phyloP scores from a whole-genome alignment of 2,888 invertebrate genomes.

The Pogonocherus hispidulus region DNA sequence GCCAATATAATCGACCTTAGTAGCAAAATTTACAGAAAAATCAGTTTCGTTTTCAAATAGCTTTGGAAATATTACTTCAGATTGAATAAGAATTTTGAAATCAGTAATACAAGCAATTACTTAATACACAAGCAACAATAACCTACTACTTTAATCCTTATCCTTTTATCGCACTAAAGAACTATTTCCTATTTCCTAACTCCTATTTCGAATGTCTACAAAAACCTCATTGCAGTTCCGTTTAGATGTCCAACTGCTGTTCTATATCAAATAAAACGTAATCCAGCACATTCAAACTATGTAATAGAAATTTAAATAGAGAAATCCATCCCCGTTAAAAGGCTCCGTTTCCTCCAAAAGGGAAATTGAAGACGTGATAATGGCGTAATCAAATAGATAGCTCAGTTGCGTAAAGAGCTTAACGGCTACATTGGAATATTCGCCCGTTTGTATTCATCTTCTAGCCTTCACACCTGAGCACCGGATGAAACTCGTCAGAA shows the following conservation, averaged over 20 bases:
- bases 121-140: too few species aligned
- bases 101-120: too few species aligned
- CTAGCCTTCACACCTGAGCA: slow-evolving; percentile 17
- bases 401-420: slow-evolving; percentile 28
- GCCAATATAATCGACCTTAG: too few species aligned
- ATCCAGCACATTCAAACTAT: background rate
- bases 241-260: background rate
- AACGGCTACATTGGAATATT: slow-evolving; percentile 12
- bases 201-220: too few species aligned
- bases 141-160: too few species aligned
- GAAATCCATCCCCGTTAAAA: background rate
- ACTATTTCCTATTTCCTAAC: too few species aligned
- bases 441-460: slow-evolving; percentile 23
- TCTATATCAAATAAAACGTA: background rate
- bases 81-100: too few species aligned
- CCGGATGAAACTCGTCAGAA: background rate
- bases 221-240: too few species aligned
- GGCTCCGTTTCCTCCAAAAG: slow-evolving; percentile 32
- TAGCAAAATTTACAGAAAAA: too few species aligned
- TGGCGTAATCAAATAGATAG: slow-evolving; percentile 53
- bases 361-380: slow-evolving; percentile 52
- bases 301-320: background rate
- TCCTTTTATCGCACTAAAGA: too few species aligned
- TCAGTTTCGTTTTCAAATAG: too few species aligned
- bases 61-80: too few species aligned